These are phyloP conservation scores for Mycalesis mineus DNA, from an alignment of 2,888 invertebrate species.

Conservation along the genomic window DNA sequence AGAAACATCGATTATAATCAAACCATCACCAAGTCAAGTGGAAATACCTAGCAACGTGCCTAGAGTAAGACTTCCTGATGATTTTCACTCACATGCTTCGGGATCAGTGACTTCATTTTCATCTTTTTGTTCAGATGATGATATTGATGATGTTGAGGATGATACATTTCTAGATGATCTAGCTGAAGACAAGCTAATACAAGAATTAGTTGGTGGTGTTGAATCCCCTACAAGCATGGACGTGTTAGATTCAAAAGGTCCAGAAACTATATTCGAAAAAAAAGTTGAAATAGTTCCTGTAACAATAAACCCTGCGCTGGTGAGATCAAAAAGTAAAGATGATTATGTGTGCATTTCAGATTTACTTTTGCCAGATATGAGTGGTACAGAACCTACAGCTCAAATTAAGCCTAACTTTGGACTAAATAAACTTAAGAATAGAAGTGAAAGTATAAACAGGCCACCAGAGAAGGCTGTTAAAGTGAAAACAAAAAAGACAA, in stretches of 20 bases:
- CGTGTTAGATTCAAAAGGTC: slow-evolving; percentile 66
- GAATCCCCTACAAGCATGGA: slow-evolving; percentile 62
- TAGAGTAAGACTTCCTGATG: slow-evolving; percentile 70
- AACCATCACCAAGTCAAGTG: slow-evolving; percentile 70
- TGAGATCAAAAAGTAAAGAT: slow-evolving; percentile 50
- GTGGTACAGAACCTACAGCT: slow-evolving; percentile 58
- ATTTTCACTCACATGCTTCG: slow-evolving; percentile 56
- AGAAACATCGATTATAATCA: slow-evolving; percentile 81
- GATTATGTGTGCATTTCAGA: slow-evolving; percentile 64
- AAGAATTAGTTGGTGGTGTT: slow-evolving; percentile 68
- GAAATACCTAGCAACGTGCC: slow-evolving; percentile 62
- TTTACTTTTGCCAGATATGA: slow-evolving; percentile 57
- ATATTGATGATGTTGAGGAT: slow-evolving; percentile 48
- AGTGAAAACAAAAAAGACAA: slow-evolving; percentile 54
- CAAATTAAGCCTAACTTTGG: slow-evolving; percentile 69
- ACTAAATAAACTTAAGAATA: slow-evolving; percentile 60
- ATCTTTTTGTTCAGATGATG: slow-evolving; percentile 62
- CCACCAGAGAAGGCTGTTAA: slow-evolving; percentile 67
- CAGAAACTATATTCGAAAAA: slow-evolving; percentile 59
- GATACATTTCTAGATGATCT: slow-evolving; percentile 53
- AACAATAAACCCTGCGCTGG: slow-evolving; percentile 53
- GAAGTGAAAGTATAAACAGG: slow-evolving; percentile 66
- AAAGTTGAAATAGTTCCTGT: slow-evolving; percentile 70
- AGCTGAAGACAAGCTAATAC: slow-evolving; percentile 63
- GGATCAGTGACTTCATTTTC: slow-evolving; percentile 60